Evolutionary conservation across 2,797 vertebrate genomes (phyloP).

Genomic region (Notamacropus eugenii): DNA sequence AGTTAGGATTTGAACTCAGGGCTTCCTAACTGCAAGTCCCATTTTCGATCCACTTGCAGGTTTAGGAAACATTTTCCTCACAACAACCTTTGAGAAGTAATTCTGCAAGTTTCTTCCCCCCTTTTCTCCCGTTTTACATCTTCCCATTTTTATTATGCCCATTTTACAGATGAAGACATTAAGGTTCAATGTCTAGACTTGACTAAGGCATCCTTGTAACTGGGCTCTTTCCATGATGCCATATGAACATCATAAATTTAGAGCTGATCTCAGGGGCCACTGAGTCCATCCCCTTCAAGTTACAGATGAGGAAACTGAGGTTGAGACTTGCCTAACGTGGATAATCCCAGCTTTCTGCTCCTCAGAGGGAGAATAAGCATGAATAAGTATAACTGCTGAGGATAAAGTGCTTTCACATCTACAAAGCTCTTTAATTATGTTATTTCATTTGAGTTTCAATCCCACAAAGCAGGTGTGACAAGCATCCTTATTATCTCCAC

Average conservation of each 20-base stretch:
- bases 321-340: background rate
- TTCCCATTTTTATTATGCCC: background rate
- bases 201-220: background rate
- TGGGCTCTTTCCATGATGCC: background rate
- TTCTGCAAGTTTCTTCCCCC: background rate
- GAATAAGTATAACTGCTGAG: background rate
- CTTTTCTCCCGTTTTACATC: background rate
- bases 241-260: background rate
- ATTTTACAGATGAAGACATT: background rate
- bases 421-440: background rate
- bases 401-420: background rate
- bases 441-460: background rate
- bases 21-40: background rate
- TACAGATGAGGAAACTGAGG: background rate
- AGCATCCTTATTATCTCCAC: background rate
- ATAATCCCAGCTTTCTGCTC: background rate
- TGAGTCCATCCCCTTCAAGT: background rate
- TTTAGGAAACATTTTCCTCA: background rate
- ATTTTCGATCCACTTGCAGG: background rate
- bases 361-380: background rate
- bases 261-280: background rate
- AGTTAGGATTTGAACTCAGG: background rate
- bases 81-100: background rate
- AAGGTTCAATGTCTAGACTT: too few species aligned
- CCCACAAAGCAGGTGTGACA: background rate